Conservation (phyloP, 2,113 vertebrate genomes). For the Myrmecobius fasciatus region DNA sequence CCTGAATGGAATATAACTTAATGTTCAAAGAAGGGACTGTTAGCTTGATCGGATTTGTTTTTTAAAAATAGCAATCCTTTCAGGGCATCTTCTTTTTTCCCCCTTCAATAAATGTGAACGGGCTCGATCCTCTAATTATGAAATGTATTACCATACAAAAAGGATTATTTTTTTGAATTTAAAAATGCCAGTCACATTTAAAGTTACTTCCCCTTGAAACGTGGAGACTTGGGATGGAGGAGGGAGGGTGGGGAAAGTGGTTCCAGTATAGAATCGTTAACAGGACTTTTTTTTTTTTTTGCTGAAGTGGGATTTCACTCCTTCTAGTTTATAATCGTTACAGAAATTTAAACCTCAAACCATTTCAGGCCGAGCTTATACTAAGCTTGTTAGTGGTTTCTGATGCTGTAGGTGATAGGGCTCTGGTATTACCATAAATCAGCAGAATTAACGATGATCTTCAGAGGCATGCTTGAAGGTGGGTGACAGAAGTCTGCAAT, state of each 20-base stretch:
- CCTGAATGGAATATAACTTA: constrained; percentile 68
- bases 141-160: constrained; percentile 79
- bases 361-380: constrained; percentile 98
- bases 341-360: constrained; percentile 99
- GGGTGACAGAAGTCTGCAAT: constrained; percentile 97
- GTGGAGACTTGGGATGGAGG: constrained; percentile 74
- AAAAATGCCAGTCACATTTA: constrained; percentile 82
- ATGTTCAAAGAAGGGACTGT: constrained; percentile 75
- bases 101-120: constrained; percentile 73
- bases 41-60: constrained; percentile 79
- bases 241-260: constrained; percentile 72
- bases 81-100: constrained; percentile 70
- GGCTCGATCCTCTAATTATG: constrained; percentile 82
- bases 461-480: constrained; percentile 94
- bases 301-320: constrained; percentile 98
- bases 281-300: constrained; percentile 89
- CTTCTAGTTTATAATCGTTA: constrained; percentile 94
- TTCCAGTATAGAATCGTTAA: constrained; percentile 81
- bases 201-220: constrained; percentile 82
- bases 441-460: constrained; percentile 99
- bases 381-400: constrained; percentile 99
- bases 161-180: constrained; percentile 81
- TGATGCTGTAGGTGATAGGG: constrained; percentile 96
- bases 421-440: constrained; percentile 98
- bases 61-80: constrained; percentile 82